Percentiles rank a stretch among this genome's conserved stretches.
Evolutionary conservation across 1,140 invertebrate genomes (phyloP).

Genomic region (Pissodes strobi): DNA sequence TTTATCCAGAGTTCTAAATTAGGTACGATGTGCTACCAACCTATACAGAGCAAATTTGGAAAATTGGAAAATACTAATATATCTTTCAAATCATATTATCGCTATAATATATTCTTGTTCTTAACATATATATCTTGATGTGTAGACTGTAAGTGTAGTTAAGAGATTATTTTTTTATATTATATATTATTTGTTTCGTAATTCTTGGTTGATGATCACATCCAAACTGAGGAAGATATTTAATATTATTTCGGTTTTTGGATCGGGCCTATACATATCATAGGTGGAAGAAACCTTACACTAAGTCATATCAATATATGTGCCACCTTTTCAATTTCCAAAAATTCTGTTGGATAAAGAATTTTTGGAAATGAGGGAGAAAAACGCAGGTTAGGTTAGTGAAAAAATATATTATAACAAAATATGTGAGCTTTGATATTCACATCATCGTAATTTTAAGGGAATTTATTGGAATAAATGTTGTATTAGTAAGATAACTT

Average conservation of each 20-base stretch:
- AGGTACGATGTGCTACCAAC: too few species aligned
- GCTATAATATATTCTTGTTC: too few species aligned
- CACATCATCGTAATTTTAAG: constrained; percentile 28
- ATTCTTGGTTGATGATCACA: constrained; percentile 12
- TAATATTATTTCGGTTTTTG: neutral
- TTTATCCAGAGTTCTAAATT: too few species aligned
- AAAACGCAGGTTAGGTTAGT: constrained; percentile 25
- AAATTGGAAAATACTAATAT: too few species aligned
- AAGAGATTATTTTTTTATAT: neutral
- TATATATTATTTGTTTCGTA: neutral
- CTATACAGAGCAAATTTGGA: too few species aligned
- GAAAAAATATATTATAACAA: constrained; percentile 28
- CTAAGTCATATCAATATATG: constrained; percentile 27
- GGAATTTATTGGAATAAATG: constrained; percentile 4
- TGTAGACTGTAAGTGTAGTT: neutral
- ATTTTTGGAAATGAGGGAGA: constrained; percentile 23
- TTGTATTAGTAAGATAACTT: constrained; percentile 2
- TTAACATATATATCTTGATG: constrained; percentile 23
- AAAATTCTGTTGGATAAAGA: constrained; percentile 20
- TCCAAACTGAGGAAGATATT: constrained; percentile 15
- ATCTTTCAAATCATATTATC: too few species aligned
- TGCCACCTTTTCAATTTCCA: constrained; percentile 24
- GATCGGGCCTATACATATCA: constrained; percentile 35
- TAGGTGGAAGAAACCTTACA: constrained; percentile 14
- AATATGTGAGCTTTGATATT: constrained; percentile 33